Evolutionary conservation across 2,113 vertebrate species (phyloP), one percentile per base, ranked within the genome.

Genomic region (Odocoileus virginianus): DNA sequence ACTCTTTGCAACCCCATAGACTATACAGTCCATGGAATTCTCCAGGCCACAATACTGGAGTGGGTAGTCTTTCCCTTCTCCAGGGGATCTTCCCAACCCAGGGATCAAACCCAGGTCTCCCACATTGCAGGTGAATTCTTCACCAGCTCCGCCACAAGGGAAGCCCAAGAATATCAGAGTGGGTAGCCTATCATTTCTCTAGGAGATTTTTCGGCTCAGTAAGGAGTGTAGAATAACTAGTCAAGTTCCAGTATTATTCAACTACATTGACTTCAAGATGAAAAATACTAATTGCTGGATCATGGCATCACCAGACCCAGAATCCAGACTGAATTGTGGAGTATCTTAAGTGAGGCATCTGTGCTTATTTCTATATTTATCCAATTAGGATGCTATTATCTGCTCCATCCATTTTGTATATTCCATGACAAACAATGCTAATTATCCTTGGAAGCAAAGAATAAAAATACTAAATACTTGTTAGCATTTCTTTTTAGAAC

Each of bases 391-490:
- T 40, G 87, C 21, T 79, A 28, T 76, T 67, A 71, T 79, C 64
- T 76, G 25, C 17, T 52, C 4, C 19, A 71, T 30, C 8, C 25
- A 64, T 82, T 74, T 88, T 40, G 25, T 64, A 25, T 45, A 58
- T 52, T 96, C 95, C 17, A 76, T 23, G n/a, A 83, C 17, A n/a
- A 93, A 54, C 12, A 36, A n/a, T 36, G 40, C 58, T 74, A 87
- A 76, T 64, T 33, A 25, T 81, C 25, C 85, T 58, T 54, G 27
- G 81, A 94, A 91, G 82, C 57, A 95, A 94, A 89, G 36, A 79
- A 23, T 87, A 87, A 64, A 89, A 93, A 6, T 90, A 28, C 60
- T 43, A 86, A 74, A 54, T 71, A 45, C 12, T 87, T 83, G 2
- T 45, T 76, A 89, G 23, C 57, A 86, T 86, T 89, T 47, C 14